Conservation (phyloP, 2,113 vertebrate genomes). For the Mola mola region DNA sequence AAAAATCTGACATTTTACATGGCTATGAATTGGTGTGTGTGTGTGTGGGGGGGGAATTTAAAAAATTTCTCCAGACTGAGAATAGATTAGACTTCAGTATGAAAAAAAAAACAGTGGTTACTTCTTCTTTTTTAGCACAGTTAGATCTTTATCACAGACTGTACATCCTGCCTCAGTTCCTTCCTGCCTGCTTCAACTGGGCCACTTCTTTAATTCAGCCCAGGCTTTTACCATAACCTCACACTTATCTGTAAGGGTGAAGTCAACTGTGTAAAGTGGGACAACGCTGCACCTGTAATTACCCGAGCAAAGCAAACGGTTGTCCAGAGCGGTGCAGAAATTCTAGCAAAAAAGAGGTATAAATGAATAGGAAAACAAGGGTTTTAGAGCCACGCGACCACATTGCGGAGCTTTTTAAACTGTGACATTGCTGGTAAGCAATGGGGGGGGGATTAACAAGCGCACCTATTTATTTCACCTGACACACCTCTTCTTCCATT, state of each 20-base stretch:
- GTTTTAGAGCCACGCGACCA: neutral
- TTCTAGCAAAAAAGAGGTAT: neutral
- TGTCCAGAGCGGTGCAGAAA: neutral
- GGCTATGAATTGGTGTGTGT: conserved; percentile 1
- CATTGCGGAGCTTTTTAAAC: conserved; percentile 19
- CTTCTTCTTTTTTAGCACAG: too few relatives aligned
- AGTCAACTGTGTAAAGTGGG: conserved; percentile 17
- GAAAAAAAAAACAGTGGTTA: too few relatives aligned
- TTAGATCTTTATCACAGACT: too few relatives aligned
- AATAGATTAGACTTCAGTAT: too few relatives aligned
- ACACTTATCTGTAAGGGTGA: conserved; percentile 10
- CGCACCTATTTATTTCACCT: conserved; percentile 36
- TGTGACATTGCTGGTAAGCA: conserved; percentile 27
- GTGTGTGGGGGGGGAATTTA: neutral
- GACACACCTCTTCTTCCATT: conserved; percentile 15
- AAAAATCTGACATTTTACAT: conserved; percentile 5
- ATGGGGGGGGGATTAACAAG: conserved; percentile 52
- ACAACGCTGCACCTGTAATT: neutral
- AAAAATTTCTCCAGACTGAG: too few relatives aligned
- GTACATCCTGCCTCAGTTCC: too few relatives aligned
- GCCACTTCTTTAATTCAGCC: too few relatives aligned
- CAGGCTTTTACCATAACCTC: too few relatives aligned
- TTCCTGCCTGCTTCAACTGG: too few relatives aligned
- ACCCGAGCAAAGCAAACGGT: conserved; percentile 3
- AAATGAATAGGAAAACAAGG: neutral